These are phyloP conservation scores for Gallinago media DNA, from an alignment of 2,113 vertebrate genomes.

Conservation along the genomic window DNA sequence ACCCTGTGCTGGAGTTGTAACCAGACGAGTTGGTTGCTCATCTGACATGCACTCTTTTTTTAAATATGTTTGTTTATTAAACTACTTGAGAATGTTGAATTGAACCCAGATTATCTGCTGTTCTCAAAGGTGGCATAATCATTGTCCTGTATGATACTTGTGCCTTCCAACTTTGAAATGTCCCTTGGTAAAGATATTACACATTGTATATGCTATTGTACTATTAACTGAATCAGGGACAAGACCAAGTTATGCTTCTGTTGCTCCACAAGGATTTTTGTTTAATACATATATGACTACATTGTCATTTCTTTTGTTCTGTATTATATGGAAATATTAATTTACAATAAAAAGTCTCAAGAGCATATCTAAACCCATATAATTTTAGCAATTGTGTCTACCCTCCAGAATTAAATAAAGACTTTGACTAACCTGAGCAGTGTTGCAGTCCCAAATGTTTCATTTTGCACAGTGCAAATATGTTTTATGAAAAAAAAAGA, in stretches of 20 bases:
- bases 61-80: background rate
- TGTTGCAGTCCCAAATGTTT: background rate
- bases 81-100: background rate
- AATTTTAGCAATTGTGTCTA: background rate
- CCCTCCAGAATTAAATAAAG: background rate
- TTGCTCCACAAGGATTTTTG: background rate
- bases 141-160: background rate
- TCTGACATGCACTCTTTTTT: background rate
- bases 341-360: background rate
- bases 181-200: background rate
- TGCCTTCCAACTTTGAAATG: background rate
- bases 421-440: background rate
- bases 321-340: background rate
- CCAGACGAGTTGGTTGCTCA: fast-evolving
- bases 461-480: background rate
- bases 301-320: background rate
- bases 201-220: background rate
- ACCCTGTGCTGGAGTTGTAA: background rate
- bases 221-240: background rate
- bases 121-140: background rate
- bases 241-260: background rate
- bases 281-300: background rate
- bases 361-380: background rate
- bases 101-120: background rate
- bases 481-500: background rate